phyloP scores from a whole-genome alignment of 2,113 vertebrate genomes.

The Hemiscyllium ocellatum region DNA sequence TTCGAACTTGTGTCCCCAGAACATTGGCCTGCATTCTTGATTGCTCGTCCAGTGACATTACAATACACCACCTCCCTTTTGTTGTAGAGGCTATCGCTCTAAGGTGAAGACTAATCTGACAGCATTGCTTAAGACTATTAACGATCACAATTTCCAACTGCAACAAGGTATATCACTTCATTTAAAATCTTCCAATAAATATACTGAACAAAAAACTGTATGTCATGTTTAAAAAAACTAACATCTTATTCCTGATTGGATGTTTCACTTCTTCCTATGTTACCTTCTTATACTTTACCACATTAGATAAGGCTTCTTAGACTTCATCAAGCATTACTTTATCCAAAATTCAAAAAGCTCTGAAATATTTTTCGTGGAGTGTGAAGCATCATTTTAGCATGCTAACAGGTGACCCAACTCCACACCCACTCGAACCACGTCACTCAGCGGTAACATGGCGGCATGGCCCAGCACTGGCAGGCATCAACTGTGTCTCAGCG shows the following conservation, averaged over 20 bases:
- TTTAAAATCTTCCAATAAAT: background rate
- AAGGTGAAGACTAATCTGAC: background rate
- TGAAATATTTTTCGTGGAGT: too few species aligned
- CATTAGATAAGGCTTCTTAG: background rate
- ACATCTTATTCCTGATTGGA: background rate
- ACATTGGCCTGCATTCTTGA: too few species aligned
- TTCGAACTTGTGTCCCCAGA: too few species aligned
- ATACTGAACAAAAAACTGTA: background rate
- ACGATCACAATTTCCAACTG: background rate
- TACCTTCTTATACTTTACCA: background rate
- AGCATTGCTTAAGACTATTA: background rate
- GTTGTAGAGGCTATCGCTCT: background rate
- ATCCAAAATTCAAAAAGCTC: too few species aligned
- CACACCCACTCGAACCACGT: too few species aligned
- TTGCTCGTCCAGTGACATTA: too few species aligned
- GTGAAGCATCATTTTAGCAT: too few species aligned
- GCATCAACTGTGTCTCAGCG: too few species aligned
- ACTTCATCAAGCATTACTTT: background rate
- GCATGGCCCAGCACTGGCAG: too few species aligned
- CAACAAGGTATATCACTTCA: background rate
- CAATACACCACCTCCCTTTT: too few species aligned
- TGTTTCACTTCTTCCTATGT: background rate
- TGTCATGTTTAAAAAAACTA: background rate
- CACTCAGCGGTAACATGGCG: too few species aligned
- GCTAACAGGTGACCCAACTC: too few species aligned